Conservation (phyloP, 2,113 vertebrate genomes). For the Cavia porcellus region DNA sequence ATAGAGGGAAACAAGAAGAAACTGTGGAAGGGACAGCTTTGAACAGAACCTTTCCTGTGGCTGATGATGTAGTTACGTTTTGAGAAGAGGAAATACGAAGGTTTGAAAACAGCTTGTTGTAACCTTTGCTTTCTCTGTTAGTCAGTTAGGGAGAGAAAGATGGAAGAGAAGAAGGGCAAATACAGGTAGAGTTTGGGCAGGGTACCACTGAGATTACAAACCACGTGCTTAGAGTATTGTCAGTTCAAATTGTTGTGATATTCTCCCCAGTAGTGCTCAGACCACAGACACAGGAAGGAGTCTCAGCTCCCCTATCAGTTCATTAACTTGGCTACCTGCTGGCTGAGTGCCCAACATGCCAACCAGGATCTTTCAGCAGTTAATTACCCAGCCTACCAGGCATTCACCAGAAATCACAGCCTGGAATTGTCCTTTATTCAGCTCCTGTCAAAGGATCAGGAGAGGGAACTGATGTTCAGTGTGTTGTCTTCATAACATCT, state of each 20-base stretch:
- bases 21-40: neutral
- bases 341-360: neutral
- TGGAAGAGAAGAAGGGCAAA: neutral
- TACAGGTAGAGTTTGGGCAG: neutral
- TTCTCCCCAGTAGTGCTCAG: neutral
- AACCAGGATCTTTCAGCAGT: constrained; percentile 16
- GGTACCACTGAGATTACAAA: neutral
- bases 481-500: neutral
- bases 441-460: neutral
- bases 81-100: neutral
- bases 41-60: neutral
- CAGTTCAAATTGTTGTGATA: neutral
- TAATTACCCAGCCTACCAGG: neutral
- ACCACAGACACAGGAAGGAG: neutral
- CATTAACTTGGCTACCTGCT: constrained; percentile 27
- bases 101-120: neutral
- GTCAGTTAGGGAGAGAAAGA: neutral
- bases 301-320: neutral
- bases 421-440: constrained; percentile 37
- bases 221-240: neutral
- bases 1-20: neutral
- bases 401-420: neutral
- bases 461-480: constrained; percentile 17
- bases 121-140: neutral
- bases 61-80: neutral